Evolutionary conservation across 2,797 vertebrate genomes (phyloP), one percentile per base, ranked within the genome.

Genomic region (Prunella strophiata): DNA sequence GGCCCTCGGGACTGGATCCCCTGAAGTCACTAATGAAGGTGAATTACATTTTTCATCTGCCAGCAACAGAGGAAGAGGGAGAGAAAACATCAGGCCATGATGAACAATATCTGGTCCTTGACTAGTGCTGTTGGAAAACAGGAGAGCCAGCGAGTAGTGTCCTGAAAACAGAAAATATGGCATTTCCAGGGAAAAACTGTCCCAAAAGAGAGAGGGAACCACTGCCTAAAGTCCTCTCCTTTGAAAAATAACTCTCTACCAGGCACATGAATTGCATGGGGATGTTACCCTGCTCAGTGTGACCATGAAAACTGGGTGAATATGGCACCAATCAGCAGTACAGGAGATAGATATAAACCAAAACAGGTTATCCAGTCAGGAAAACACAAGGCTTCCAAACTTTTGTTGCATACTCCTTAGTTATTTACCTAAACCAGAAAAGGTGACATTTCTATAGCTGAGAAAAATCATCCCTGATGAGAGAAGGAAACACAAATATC

Each of bases 1-100:
- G 47, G 14, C 30, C 23, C 23, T 73, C n/a, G 1, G 0, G 13
- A 30, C 34, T 89, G 38, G 13, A 15, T 11, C 1, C 11, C 26
- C 77, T 76, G 59, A 91, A 73, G 29, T 29, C 57, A 27, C 30
- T 40, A n/a, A 57, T 25, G 21, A 58, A 66, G 16, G 22, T 48
- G n/a, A 79, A 68, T 36, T 25, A 47, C 11, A 4, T 12, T 76
- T 74, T 88, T 91, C 40, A 40, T 43, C 58, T 77, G 59, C 32
- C 32, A 87, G 36, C 15, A 63, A 36, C 21, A 63, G 36, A 47
- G 20, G 43, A 78, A 78, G 43, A 74, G 40, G 16, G 43, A 29
- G 16, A 61, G 20, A 74, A 79, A 58, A 79, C 16, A 2, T 47
- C 57, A 50, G 42, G 21, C 34, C 7, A 3, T 13, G 19, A 66